A percentile compares a stretch with the other conserved stretches of the same genome.
Evolutionary conservation across 1,140 invertebrate genomes (phyloP).

Genomic region (Eumeta japonica): DNA sequence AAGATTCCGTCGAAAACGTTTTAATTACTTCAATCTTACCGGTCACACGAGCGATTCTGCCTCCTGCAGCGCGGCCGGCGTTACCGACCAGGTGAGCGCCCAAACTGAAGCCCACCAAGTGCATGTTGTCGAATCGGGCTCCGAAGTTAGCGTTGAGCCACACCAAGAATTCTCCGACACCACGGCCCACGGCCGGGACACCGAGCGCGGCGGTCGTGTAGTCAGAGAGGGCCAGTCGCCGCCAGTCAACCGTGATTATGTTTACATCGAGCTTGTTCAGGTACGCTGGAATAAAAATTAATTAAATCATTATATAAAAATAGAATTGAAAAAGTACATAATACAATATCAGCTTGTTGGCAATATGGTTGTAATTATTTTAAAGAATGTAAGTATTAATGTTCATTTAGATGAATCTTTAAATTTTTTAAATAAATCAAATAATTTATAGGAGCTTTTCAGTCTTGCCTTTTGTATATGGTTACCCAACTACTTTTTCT

Average conservation of each 20-base stretch:
- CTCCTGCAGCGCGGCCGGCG: constrained; percentile 28
- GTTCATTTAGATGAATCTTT: no score
- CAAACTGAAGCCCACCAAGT: constrained; percentile 61
- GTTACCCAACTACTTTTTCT: no score
- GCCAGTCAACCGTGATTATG: constrained; percentile 14
- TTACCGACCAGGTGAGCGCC: constrained; percentile 60
- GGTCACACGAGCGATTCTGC: constrained; percentile 10
- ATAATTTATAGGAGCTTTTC: no score
- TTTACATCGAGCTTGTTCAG: constrained; percentile 26
- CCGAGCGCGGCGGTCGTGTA: constrained; percentile 47
- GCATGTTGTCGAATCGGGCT: constrained; percentile 40
- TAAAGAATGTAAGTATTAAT: no score
- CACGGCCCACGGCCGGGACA: constrained; percentile 42
- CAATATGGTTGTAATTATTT: no score
- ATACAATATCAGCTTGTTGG: no score
- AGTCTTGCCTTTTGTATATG: no score
- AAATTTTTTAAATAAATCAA: no score
- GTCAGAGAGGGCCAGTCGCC: constrained; percentile 14
- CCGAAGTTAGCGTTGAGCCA: constrained; percentile 26
- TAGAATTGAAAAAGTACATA: no score
- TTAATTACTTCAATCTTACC: constrained; percentile 7
- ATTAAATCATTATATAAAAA: no score
- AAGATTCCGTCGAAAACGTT: constrained; percentile 1
- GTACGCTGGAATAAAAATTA: constrained; percentile 28
- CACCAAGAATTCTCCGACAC: constrained; percentile 50